Evolutionary conservation across 1,140 invertebrate genomes (phyloP).

Genomic region (Diabrotica undecimpunctata): DNA sequence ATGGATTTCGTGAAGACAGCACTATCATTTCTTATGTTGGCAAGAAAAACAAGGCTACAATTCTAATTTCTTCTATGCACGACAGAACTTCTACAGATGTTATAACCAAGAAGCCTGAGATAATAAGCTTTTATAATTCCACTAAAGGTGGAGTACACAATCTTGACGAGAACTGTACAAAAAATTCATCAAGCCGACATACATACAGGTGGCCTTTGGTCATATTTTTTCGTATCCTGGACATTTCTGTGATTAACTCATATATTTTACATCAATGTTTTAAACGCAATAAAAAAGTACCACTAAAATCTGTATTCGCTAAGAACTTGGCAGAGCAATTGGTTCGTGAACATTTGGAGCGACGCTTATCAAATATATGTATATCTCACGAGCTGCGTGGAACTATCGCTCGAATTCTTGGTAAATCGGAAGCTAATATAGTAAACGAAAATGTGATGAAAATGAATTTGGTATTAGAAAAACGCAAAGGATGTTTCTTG

Average conservation of each 20-base stretch:
- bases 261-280: constrained; percentile 15
- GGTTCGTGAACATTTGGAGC: too few relatives aligned
- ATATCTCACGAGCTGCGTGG: neutral
- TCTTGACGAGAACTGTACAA: constrained; percentile 39
- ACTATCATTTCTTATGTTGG: constrained; percentile 35
- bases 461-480: too few relatives aligned
- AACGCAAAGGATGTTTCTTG: too few relatives aligned
- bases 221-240: constrained; percentile 33
- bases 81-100: constrained; percentile 28
- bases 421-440: neutral
- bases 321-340: too few relatives aligned
- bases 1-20: constrained; percentile 31
- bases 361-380: too few relatives aligned
- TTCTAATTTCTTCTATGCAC: constrained; percentile 37
- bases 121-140: constrained; percentile 33
- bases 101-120: constrained; percentile 25
- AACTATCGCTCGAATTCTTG: neutral
- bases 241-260: constrained; percentile 9
- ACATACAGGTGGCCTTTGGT: constrained; percentile 41
- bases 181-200: constrained; percentile 31
- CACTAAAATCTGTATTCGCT: too few relatives aligned
- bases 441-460: too few relatives aligned
- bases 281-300: too few relatives aligned
- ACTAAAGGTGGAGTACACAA: constrained; percentile 34
- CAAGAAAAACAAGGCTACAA: constrained; percentile 33